Conservation (phyloP, 2,113 vertebrate species). For the Nyctibius bracteatus region DNA sequence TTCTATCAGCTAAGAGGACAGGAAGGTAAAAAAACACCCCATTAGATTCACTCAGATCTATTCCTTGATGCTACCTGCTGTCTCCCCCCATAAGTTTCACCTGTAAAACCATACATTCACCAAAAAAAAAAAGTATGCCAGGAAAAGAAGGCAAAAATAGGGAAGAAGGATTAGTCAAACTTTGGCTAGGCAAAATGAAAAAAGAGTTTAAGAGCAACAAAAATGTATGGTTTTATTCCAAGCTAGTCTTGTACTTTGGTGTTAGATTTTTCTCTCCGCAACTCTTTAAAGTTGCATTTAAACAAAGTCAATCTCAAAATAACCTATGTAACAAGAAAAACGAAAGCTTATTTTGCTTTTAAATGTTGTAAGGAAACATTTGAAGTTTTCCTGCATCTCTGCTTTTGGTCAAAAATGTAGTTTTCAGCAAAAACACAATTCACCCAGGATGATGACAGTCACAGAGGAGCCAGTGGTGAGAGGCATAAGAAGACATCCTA, state of each 20-base stretch:
- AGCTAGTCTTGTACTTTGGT: neutral
- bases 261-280: neutral
- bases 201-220: neutral
- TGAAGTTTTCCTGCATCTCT: neutral
- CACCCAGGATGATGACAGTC: neutral
- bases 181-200: neutral
- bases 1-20: neutral
- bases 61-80: neutral
- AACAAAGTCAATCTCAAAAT: neutral
- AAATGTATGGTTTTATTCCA: neutral
- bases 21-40: neutral
- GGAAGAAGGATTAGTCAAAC: neutral
- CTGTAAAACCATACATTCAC: neutral
- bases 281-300: neutral
- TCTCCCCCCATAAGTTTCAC: neutral
- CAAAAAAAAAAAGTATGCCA: neutral
- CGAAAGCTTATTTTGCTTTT: neutral
- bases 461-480: neutral
- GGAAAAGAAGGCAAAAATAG: neutral
- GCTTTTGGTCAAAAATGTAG: neutral
- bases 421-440: neutral
- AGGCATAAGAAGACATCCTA: neutral
- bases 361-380: neutral
- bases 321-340: neutral
- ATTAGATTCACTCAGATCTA: neutral